Evolutionary conservation across 2,888 invertebrate genomes (phyloP).

Genomic region (Gasteruption jaculator): DNA sequence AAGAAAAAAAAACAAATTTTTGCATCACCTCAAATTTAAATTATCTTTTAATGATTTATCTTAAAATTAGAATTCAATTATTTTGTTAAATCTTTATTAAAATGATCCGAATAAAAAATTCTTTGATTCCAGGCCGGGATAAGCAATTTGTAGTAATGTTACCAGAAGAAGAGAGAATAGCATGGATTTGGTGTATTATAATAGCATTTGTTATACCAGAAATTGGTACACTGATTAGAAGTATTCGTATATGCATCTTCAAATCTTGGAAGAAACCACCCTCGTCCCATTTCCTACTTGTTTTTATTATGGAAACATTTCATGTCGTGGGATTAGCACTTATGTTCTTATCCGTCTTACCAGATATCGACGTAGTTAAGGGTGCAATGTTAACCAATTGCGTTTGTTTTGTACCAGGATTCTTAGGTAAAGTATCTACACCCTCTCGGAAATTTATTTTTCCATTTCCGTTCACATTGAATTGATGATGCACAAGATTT

Average conservation of each 20-base stretch:
- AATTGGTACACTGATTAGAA: constrained; percentile 78
- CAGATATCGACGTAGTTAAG: constrained; percentile 89
- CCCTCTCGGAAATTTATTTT: not conserved
- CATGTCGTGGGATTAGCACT: constrained; percentile 85
- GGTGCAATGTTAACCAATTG: constrained; percentile 96
- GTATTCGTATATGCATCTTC: constrained; percentile 84
- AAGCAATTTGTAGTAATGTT: constrained; percentile 78
- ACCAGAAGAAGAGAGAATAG: constrained; percentile 81
- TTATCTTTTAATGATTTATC: constrained; percentile 3
- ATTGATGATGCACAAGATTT: not conserved
- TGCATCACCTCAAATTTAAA: not conserved
- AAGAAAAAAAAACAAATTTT: constrained; percentile 3
- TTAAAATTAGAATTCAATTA: too few species aligned
- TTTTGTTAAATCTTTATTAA: too few species aligned
- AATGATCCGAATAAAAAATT: constrained; percentile 1
- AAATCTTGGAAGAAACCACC: constrained; percentile 78
- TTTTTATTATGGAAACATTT: constrained; percentile 81
- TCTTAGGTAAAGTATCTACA: constrained; percentile 57
- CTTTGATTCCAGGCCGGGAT: constrained; percentile 67
- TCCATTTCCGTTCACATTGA: not conserved
- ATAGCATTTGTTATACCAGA: constrained; percentile 88
- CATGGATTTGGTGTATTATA: constrained; percentile 89
- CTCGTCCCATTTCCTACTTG: constrained; percentile 62
- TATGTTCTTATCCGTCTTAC: constrained; percentile 83
- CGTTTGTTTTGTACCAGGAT: constrained; percentile 84